These are phyloP conservation scores for Glyptemys insculpta DNA, from an alignment of 2,797 vertebrate genomes.

Conservation along the genomic window DNA sequence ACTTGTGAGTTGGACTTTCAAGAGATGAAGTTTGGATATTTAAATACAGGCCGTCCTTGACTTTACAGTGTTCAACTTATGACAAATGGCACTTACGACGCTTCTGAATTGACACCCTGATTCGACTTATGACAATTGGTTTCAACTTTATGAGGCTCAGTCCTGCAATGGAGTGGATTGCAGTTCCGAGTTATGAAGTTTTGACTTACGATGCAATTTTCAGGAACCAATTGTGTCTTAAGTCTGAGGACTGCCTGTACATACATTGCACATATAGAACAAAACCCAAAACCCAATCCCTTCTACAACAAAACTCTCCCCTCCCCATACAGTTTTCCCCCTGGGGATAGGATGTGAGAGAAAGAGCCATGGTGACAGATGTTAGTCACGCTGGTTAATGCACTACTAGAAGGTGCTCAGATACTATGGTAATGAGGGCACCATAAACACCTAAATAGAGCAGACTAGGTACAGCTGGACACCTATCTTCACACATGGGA, in stretches of 20 bases:
- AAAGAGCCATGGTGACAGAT: not conserved
- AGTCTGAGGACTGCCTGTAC: too few relatives aligned
- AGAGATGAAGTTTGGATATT: not conserved
- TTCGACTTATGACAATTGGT: too few relatives aligned
- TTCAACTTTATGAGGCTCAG: too few relatives aligned
- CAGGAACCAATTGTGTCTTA: too few relatives aligned
- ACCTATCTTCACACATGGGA: not conserved
- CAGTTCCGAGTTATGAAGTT: too few relatives aligned
- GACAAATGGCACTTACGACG: too few relatives aligned
- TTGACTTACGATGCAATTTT: too few relatives aligned
- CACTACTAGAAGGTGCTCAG: not conserved
- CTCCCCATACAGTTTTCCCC: not conserved
- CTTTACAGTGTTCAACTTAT: too few relatives aligned
- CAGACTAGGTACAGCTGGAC: not conserved
- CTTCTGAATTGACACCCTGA: too few relatives aligned
- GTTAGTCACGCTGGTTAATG: not conserved
- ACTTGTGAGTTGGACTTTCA: not conserved
- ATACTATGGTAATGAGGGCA: not conserved
- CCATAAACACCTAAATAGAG: not conserved
- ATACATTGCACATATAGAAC: not conserved
- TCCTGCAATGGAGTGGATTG: too few relatives aligned
- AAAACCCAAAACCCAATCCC: not conserved
- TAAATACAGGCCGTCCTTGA: not conserved
- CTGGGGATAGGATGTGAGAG: not conserved
- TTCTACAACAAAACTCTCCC: not conserved